Base-by-base conservation (phyloP, 2,888 invertebrate genomes). In the Agonum fuliginosum region DNA sequence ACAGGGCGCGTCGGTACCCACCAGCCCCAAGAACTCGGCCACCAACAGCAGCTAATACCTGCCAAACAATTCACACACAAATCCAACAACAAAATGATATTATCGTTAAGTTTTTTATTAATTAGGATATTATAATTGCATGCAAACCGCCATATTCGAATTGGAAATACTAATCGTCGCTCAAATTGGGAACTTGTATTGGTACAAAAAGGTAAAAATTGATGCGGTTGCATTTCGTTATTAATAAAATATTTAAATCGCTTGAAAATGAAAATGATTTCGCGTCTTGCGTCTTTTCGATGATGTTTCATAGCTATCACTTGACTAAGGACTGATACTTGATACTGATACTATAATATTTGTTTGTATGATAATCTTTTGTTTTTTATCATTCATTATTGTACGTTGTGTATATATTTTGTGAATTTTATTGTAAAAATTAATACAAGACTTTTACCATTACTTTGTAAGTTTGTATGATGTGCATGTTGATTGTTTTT, bases 1-100 rank as follows among this genome's bases (percentile, higher is more conserved):
- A 80, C 87, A 87, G 78, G 84, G 87, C 20, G 80, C 82, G 1
- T 87, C 87, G 74, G 86, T 87, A 72, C 87, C 88, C 3, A 86
- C 88, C 19, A 89, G 88, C 82, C 87, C 88, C 73, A 84, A 83
- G 81, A 84, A 84, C 79, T 80, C 82, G 48, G 79, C 79, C 43
- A 79, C 77, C 19, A 82, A 27, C 58, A 62, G 58, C 58, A 62
- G 82, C 81, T 82, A 82, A 80, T 80, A 79, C n/a, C 17, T 12
- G 37, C 41, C 67, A n/a, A n/a, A n/a, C 20, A 27, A 27, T 4
- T n/a, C 48, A 8, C 51, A 17, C n/a, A 37, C 8, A 8, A 37
- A 37, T 3, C 37, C 37, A n/a, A 10, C 46, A 46, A 46, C 46
- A 46, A 46, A 46, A 8, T 46, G 17, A 46, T 46, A 37, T 37